Conservation (phyloP, 1,140 invertebrate genomes). For the Drosophila burlai region DNA sequence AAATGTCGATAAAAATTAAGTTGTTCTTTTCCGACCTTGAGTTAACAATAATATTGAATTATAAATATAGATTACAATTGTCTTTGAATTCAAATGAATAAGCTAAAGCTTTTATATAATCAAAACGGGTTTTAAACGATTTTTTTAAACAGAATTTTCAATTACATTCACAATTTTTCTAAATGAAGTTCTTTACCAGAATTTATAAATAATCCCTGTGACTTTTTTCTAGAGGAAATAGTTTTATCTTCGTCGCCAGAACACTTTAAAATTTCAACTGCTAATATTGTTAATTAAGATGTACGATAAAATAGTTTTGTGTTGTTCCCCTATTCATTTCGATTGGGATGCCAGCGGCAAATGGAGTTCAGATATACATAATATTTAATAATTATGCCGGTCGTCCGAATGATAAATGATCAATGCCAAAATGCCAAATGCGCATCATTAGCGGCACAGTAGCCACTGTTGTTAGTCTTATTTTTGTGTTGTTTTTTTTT, state of each 20-base stretch:
- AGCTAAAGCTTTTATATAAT: no score
- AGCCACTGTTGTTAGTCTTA: conserved; percentile 15
- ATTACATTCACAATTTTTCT: no score
- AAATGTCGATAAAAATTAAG: neutral
- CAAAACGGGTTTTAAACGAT: no score
- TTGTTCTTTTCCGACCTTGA: neutral
- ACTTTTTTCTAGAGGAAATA: neutral
- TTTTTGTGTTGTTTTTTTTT: conserved; percentile 2
- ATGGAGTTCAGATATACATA: conserved; percentile 57
- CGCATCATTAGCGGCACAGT: conserved; percentile 59
- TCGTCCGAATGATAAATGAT: conserved; percentile 64
- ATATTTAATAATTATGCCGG: conserved; percentile 68
- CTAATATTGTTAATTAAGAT: conserved; percentile 16
- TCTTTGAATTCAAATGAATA: no score
- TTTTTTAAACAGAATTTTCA: no score
- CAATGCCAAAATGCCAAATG: conserved; percentile 67
- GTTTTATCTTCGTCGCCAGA: neutral
- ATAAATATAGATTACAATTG: no score
- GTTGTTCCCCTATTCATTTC: neutral
- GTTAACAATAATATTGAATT: no score
- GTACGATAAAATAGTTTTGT: neutral
- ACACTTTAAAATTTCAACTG: neutral
- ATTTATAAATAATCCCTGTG: neutral
- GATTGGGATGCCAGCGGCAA: conserved; percentile 3
- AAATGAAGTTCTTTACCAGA: no score